These are phyloP conservation scores for Crotalus viridis DNA, from an alignment of 2,113 vertebrate genomes.

Conservation along the genomic window DNA sequence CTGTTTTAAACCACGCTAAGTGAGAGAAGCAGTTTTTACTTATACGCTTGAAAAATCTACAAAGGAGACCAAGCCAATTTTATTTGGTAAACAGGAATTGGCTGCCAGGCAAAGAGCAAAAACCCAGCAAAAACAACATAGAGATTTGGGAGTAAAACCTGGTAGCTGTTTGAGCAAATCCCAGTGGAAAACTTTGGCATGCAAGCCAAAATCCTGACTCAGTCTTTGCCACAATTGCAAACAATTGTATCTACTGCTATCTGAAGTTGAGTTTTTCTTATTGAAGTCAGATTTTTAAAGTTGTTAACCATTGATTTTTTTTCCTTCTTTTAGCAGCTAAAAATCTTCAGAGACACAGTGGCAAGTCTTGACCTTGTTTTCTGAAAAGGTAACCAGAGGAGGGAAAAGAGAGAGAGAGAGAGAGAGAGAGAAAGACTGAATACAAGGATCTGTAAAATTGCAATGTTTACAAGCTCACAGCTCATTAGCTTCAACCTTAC, in stretches of 20 bases:
- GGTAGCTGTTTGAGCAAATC: conserved; percentile 41
- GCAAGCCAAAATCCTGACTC: conserved; percentile 37
- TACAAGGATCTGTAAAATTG: conserved; percentile 16
- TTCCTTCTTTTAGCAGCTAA: background rate
- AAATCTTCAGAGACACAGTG: conserved; percentile 28
- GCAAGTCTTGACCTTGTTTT: background rate
- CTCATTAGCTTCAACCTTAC: conserved; percentile 39
- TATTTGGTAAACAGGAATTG: conserved; percentile 31
- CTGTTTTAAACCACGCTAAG: conserved; percentile 10
- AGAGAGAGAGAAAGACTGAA: rapidly evolving
- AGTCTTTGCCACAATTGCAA: conserved; percentile 43
- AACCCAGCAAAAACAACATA: conserved; percentile 26
- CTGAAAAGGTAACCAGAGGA: background rate
- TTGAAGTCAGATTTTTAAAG: background rate
- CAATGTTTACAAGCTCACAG: conserved; percentile 37
- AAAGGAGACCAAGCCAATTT: conserved; percentile 16
- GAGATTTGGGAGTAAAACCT: conserved; percentile 43
- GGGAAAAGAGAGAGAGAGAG: background rate
- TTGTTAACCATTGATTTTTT: background rate
- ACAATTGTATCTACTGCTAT: background rate
- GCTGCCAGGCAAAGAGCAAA: conserved; percentile 13
- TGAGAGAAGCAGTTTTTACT: background rate
- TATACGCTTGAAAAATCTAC: background rate
- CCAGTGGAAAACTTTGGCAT: conserved; percentile 20
- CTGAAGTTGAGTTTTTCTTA: background rate